A percentile compares a stretch with the other conserved stretches of the same genome.
phyloP scores from a whole-genome alignment of 2,797 vertebrate genomes.

The Craterocephalus amniculus region DNA sequence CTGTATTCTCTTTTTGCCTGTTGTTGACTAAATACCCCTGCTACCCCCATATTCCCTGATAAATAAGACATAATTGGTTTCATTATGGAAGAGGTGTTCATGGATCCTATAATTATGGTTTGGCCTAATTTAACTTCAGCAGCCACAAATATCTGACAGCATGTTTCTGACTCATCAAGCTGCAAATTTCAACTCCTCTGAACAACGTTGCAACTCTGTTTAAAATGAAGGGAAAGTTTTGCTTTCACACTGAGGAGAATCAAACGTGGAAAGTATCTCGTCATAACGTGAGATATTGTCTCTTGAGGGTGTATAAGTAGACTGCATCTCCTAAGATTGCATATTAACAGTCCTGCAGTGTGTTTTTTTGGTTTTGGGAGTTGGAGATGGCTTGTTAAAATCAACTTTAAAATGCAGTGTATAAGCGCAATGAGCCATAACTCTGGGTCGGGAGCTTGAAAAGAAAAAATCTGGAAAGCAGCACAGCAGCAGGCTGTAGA shows the following conservation, averaged over 20 bases:
- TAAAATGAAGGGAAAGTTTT: slow-evolving; percentile 7
- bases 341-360: slow-evolving; percentile 24
- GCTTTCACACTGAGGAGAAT: slow-evolving; percentile 31
- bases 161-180: slow-evolving; percentile 11
- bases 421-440: slow-evolving; percentile 47
- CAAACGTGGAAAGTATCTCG: slow-evolving; percentile 19
- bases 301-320: slow-evolving; percentile 31
- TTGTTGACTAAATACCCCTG: not conserved
- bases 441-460: slow-evolving; percentile 23
- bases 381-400: slow-evolving; percentile 54
- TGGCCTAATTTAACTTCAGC: slow-evolving; percentile 23
- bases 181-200: slow-evolving; percentile 13
- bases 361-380: slow-evolving; percentile 33
- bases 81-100: slow-evolving; percentile 7
- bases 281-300: slow-evolving; percentile 31
- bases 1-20: not conserved
- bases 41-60: not conserved
- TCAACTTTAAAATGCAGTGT: slow-evolving; percentile 36
- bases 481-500: not conserved
- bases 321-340: slow-evolving; percentile 14
- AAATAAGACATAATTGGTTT: not conserved
- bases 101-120: slow-evolving; percentile 7
- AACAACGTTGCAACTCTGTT: slow-evolving; percentile 16
- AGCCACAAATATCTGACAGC: slow-evolving; percentile 20
- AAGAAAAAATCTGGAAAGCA: slow-evolving; percentile 7